Evolutionary conservation across 1,140 invertebrate genomes (phyloP), one percentile per base, ranked within the genome.

Genomic region (Penaeus chinensis): DNA sequence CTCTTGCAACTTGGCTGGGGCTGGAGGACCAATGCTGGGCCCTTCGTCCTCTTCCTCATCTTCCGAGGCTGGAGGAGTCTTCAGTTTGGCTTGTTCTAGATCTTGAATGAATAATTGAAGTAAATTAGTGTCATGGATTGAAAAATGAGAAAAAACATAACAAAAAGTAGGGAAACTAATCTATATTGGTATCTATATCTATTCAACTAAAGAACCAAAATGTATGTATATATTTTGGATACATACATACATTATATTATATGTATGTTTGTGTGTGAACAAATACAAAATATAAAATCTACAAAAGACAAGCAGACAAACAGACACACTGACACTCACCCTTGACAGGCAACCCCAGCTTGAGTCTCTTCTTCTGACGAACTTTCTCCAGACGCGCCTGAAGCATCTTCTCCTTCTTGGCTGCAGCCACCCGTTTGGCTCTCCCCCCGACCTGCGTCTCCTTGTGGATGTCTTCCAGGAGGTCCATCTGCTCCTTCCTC

Each of bases 351-450:
- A 97, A 92, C 0, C 96, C 96, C 77, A 95, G 93, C 90, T 96
- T 94, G 1, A 95, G 94, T 61, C 96, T 92, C 91, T 96, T 95
- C 47, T 96, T 92, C 65, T 96, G 94, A 89, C 94, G 94, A 0
- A 97, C 96, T 18, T 96, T 96, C 87, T 94, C 94, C 11, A 98
- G 93, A 77, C 97, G 92, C 60, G 95, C 95, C 61, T 95, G 93
- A 91, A 98, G 92, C 88, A 96, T 93, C 89, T 94, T 94, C 61
- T 96, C 94, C 65, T 96, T 93, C 89, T 95, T 94, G 0, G 94
- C 89, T 76, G 94, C 93, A 78, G 95, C 93, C 0, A 95, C 94
- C 82, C 95, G 93, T 80, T 93, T 93, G 20, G 80, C 60, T 20
- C 32, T n/a, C 32, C 42, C 60, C 22, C 27, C 69, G 5, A 22